Base-by-base conservation (phyloP, 2,797 vertebrate species). In the Chromis chromis region DNA sequence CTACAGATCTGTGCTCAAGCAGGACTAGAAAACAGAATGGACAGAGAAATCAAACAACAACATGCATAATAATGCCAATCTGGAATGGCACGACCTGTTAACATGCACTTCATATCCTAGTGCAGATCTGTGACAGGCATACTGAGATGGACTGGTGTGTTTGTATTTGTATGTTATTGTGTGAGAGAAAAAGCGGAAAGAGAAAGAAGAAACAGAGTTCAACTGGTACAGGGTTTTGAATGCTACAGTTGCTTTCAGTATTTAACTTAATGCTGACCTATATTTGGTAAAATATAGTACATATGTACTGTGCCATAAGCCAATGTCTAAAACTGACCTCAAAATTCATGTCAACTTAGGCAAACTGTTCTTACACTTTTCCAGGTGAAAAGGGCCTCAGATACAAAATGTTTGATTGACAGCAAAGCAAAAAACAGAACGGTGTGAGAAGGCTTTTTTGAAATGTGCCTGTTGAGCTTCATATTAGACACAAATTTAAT, bases 51-150 rank as follows among this genome's bases (percentile, higher is more conserved):
- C 79, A 82, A 85, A 89, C 27, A 68, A 92, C 82, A 85, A 92
- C 94, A 95, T 94, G 94, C 94, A 93, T 79, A 90, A 70, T 74
- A 85, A 90, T 85, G 85, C 82, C 65, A 69, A 70, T 58, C 57
- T 85, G 79, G 78, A 89, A 82, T 83, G 84, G 89, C 78, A 90
- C 83, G 78, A 81, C 66, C 76, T 85, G 80, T 68, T 84, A 44
- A 89, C 91, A 93, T 93, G 92, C 92, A 82, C 77, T 61, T 88
- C 72, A 80, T 87, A 21, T 76, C 83, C 82, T 19, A 73, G 70
- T 87, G 87, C 85, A 83, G 55, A 61, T 61, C 33, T 71, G 82
- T 70, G 84, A 85, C 80, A 86, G 71, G 86, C 84, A 84, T 40
- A 75, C 46, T 69, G 70, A 72, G 21, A 70, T 73, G 70, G 57